Base-by-base conservation (phyloP, 2,888 invertebrate genomes). In the Acronicta psi region DNA sequence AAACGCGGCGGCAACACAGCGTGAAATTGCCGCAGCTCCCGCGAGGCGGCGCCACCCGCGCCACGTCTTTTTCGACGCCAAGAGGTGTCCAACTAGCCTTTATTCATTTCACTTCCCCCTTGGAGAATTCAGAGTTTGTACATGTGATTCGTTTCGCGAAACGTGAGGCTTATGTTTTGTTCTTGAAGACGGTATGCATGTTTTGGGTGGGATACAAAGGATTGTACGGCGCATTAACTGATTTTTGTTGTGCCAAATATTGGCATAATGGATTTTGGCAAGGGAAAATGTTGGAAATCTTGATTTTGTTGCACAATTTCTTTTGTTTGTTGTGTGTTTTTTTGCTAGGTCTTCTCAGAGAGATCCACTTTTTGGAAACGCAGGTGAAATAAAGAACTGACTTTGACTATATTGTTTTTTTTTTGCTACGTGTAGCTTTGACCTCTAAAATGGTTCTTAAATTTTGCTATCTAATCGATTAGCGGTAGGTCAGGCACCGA, bases 21-120 rank as follows among this genome's bases (percentile, higher is more conserved):
- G 81, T 83, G 82, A 83, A 83, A 83, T 83, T 83, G 81, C 79
- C 57, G 64, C 51, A 47, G 51, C 44, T 66, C 73, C 73, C 74
- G 37, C 34, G 70, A 64, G 77, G 66, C 61, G 62, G 54, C 49
- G 61, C 61, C 59, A 75, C 77, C 70, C 70, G 68, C 59, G 62
- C 72, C 73, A 67, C 63, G 69, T 70, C 68, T 72, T 69, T 73
- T 74, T 66, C 66, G 67, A 69, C 68, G 69, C 68, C 69, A 65
- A 74, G 75, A 64, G 73, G 70, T 71, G 71, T 72, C 75, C 67
- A 63, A 61, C 59, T 68, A 68, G 66, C 79, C 73, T 76, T 81
- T 79, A 80, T 80, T 81, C 78, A 77, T 81, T 75, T 76, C 74
- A 51, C 62, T 59, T 56, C 64, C 50, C 49, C 79, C 55, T 63